Percentiles rank a stretch among this genome's conserved stretches.
Evolutionary conservation across 2,797 vertebrate species (phyloP).

Genomic region (Anniella stebbinsi): DNA sequence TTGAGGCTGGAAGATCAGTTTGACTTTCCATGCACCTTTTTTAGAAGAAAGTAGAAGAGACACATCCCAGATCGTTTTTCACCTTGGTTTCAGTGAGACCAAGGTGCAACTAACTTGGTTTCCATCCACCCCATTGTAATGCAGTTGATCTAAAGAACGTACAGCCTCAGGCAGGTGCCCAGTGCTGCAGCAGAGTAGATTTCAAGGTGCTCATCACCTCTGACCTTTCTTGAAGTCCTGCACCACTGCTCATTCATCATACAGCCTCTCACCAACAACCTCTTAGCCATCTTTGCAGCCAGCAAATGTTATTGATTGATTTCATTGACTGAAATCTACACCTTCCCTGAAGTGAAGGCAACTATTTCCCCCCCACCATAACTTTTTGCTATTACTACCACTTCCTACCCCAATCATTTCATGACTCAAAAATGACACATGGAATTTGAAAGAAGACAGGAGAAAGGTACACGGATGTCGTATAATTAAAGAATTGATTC

Average conservation of each 20-base stretch:
- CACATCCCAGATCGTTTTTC: not conserved
- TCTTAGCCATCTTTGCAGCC: slow-evolving; percentile 75
- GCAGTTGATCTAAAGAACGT: slow-evolving; percentile 39
- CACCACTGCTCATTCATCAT: slow-evolving; percentile 78
- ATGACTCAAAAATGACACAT: not conserved
- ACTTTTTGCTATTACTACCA: slow-evolving; percentile 14
- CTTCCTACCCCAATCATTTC: not conserved
- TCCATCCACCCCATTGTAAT: not conserved
- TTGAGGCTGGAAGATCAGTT: not conserved
- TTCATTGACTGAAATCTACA: slow-evolving; percentile 76
- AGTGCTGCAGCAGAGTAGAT: slow-evolving; percentile 74
- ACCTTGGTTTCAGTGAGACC: not conserved
- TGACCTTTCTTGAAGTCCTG: slow-evolving; percentile 75
- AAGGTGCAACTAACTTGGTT: not conserved
- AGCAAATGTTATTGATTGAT: slow-evolving; percentile 78
- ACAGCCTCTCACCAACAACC: slow-evolving; percentile 67
- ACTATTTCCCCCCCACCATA: not conserved
- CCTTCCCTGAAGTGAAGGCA: slow-evolving; percentile 58
- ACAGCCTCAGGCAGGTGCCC: slow-evolving; percentile 40
- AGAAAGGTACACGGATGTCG: not conserved
- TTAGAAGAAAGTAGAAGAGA: not conserved
- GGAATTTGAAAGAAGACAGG: not conserved
- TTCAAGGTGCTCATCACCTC: slow-evolving; percentile 79
- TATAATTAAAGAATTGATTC: not conserved
- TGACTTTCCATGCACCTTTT: not conserved